Base-by-base conservation (phyloP, 2,888 invertebrate species). In the Chydorus sphaericus region DNA sequence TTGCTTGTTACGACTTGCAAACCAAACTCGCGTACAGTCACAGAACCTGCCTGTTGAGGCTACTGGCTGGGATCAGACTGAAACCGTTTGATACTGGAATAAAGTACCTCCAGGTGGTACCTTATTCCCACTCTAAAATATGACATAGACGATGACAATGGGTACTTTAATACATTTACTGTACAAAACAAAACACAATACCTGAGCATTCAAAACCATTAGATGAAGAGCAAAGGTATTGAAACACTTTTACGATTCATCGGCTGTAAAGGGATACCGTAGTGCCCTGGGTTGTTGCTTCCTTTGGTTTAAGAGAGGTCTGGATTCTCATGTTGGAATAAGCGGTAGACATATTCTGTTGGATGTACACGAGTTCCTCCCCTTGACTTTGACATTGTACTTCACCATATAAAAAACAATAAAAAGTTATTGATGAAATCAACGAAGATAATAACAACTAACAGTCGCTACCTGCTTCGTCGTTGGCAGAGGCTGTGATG, bases 241-340 rank as follows among this genome's bases (percentile, higher is more conserved):
- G 68, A 6, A 16, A 20, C 18, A 38, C 59, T n/a, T 64, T 61
- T n/a, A n/a, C 16, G 8, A 26, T 8, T 8, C 28, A 26, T 8
- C 16, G 8, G n/a, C 8, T 7, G 50, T 55, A 66, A 57, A 51
- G 67, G 67, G 53, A 67, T 59, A 14, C 64, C 65, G 65, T 60
- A 50, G 65, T 58, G 51, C 20, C 20, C 38, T 36, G 38, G 16
- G 26, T 18, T 14, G 4, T 38, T n/a, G 5, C 38, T 7, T 38
- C 54, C 10, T 30, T 7, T 23, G 56, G 59, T 6, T 54, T 53
- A n/a, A 66, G 59, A 58, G 54, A 23, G 7, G 31, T 54, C 38
- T 65, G 67, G 38, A 66, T 64, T 31, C 66, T 66, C 18, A 48
- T 48, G 37, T 58, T 52, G 37, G 58, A 55, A 23, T 62, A 60